A percentile compares a stretch with the other conserved stretches of the same genome.
Conservation (phyloP, 2,888 invertebrate genomes). For the Ophraella communa region DNA sequence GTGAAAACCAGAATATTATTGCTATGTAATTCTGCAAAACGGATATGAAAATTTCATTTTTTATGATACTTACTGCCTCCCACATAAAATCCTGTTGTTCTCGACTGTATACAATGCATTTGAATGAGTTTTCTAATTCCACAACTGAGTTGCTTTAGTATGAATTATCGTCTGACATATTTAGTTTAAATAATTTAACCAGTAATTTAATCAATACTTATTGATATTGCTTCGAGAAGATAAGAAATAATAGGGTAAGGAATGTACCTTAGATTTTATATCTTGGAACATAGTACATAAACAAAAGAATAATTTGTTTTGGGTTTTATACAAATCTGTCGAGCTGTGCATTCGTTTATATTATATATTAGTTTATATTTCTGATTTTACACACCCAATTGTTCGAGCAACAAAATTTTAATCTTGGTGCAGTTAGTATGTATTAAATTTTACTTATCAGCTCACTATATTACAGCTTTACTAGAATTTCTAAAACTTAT, state of each 20-base stretch:
- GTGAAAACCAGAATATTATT: constrained; percentile 58
- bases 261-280: too few relatives aligned
- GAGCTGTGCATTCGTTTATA: too few relatives aligned
- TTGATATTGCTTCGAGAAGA: too few relatives aligned
- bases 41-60: constrained; percentile 34
- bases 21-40: constrained; percentile 59
- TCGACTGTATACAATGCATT: not conserved
- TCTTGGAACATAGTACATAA: too few relatives aligned
- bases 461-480: constrained; percentile 33
- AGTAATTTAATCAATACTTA: too few relatives aligned
- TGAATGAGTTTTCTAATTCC: not conserved
- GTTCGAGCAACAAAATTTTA: not conserved
- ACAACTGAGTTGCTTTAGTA: too few relatives aligned
- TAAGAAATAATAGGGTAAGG: too few relatives aligned
- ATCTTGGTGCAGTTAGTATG: not conserved
- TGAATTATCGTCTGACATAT: too few relatives aligned
- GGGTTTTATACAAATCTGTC: too few relatives aligned
- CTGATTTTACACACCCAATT: not conserved
- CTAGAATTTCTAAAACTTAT: constrained; percentile 38
- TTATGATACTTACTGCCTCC: constrained; percentile 9
- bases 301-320: too few relatives aligned
- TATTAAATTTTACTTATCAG: constrained; percentile 36
- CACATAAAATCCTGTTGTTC: not conserved
- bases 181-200: too few relatives aligned
- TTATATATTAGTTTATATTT: too few relatives aligned